These are phyloP conservation scores for Pseudolaguvia tuberculata DNA, from an alignment of 2,113 vertebrate genomes.

Conservation along the genomic window DNA sequence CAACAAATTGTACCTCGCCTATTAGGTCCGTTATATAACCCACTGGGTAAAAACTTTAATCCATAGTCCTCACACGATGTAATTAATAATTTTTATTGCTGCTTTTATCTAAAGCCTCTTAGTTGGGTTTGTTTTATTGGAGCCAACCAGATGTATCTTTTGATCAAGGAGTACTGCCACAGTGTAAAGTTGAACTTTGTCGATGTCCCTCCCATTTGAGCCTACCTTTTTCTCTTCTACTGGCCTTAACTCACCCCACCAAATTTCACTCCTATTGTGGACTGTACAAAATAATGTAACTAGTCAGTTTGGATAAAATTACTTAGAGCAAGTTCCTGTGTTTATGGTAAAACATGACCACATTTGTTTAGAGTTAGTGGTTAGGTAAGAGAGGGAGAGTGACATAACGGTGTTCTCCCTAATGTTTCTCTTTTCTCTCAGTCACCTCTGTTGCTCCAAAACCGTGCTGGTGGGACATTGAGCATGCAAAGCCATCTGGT, in stretches of 20 bases:
- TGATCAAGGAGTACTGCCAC: conserved; percentile 63
- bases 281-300: background rate
- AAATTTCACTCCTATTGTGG: background rate
- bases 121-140: conserved; percentile 58
- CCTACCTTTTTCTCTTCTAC: conserved; percentile 14
- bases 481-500: conserved; percentile 37
- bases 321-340: background rate
- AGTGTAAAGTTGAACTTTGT: conserved; percentile 45
- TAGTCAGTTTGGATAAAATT: background rate
- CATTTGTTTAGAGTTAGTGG: background rate
- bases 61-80: conserved; percentile 46
- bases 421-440: background rate
- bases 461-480: conserved; percentile 22
- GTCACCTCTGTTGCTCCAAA: conserved; percentile 24
- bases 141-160: conserved; percentile 64
- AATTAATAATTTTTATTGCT: conserved; percentile 61
- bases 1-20: conserved; percentile 34
- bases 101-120: conserved; percentile 65
- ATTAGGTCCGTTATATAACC: conserved; percentile 42
- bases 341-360: conserved; percentile 4
- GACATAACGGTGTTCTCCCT: background rate
- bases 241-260: background rate
- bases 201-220: conserved; percentile 26
- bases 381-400: conserved; percentile 4
- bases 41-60: conserved; percentile 52